A percentile compares a stretch with the other conserved stretches of the same genome.
phyloP scores from a whole-genome alignment of 2,888 invertebrate genomes.

The Cancer borealis region DNA sequence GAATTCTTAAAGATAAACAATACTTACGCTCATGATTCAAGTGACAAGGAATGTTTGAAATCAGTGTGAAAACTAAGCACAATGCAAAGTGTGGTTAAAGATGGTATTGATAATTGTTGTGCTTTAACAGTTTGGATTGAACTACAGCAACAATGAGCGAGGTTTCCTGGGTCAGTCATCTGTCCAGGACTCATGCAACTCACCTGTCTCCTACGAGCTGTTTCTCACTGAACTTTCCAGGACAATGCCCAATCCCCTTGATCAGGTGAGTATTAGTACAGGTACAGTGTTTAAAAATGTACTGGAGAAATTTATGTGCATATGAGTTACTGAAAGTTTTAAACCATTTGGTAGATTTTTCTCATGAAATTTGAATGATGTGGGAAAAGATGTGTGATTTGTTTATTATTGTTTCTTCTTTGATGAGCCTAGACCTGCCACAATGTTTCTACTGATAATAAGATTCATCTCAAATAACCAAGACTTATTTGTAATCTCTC shows the following conservation, averaged over 20 bases:
- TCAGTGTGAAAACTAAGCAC: background rate
- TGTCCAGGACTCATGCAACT: background rate
- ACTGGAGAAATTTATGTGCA: background rate
- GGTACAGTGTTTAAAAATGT: background rate
- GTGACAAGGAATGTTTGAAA: background rate
- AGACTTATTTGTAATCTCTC: background rate
- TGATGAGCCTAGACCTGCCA: too few relatives aligned
- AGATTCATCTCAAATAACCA: too few relatives aligned
- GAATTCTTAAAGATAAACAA: background rate
- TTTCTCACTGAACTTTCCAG: conserved; percentile 64
- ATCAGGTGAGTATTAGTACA: conserved; percentile 25
- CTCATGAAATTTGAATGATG: too few relatives aligned
- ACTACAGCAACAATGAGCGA: background rate
- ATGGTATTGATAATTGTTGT: too few relatives aligned
- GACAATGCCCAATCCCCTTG: conserved; percentile 7
- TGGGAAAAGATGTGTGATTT: background rate
- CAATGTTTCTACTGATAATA: background rate
- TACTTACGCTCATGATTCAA: too few relatives aligned
- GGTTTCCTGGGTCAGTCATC: background rate
- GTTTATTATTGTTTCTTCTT: background rate
- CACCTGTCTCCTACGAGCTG: conserved; percentile 51
- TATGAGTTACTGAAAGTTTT: background rate
- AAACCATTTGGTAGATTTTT: too few relatives aligned
- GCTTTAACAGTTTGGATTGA: conserved; percentile 42
- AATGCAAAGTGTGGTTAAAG: too few relatives aligned